Conservation (phyloP, 2,797 vertebrate genomes). For the Cossypha dichroa region DNA sequence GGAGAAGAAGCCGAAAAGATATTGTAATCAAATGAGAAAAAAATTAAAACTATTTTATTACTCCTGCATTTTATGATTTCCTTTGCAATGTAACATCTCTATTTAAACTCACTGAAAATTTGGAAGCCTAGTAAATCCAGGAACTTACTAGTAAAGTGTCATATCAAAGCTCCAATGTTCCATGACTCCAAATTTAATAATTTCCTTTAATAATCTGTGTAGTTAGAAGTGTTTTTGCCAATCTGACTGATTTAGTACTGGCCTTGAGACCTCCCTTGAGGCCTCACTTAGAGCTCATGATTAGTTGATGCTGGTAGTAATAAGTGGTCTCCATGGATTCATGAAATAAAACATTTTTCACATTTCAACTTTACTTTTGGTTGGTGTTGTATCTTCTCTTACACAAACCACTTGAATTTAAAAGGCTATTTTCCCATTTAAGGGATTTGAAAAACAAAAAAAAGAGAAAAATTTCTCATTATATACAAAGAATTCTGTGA, state of each 20-base stretch:
- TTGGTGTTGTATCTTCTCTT: background rate
- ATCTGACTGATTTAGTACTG: background rate
- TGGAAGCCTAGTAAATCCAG: background rate
- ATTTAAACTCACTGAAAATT: background rate
- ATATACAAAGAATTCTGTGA: background rate
- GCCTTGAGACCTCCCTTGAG: background rate
- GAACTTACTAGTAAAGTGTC: background rate
- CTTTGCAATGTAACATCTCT: background rate
- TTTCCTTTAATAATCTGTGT: background rate
- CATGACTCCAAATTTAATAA: background rate
- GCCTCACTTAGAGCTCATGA: background rate
- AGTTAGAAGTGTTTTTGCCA: background rate
- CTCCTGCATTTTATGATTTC: background rate
- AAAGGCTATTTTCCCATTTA: background rate
- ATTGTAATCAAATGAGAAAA: background rate
- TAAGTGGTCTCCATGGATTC: background rate
- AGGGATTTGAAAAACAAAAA: background rate
- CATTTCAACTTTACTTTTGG: background rate
- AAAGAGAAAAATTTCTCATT: background rate
- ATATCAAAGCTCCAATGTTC: background rate
- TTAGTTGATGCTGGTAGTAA: slow-evolving; percentile 8
- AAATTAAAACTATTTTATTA: background rate
- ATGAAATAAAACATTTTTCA: background rate
- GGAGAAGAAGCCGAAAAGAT: background rate
- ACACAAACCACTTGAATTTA: background rate